These are phyloP conservation scores for Lepidocolaptes lacrymiger DNA, from an alignment of 2,797 vertebrate species.

Conservation along the genomic window DNA sequence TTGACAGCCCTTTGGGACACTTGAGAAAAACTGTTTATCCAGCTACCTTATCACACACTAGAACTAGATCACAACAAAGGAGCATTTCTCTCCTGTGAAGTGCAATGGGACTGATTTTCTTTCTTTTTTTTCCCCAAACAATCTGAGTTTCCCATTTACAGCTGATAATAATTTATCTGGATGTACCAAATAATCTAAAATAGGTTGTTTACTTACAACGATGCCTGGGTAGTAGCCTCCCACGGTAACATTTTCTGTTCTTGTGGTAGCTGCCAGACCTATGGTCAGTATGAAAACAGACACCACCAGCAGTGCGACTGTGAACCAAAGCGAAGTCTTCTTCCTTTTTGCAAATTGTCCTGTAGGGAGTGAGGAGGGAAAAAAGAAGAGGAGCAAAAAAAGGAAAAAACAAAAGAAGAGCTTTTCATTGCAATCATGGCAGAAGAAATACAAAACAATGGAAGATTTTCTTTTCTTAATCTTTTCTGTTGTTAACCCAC, in stretches of 20 bases:
- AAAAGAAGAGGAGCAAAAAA: background rate
- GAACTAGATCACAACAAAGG: background rate
- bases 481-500: background rate
- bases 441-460: background rate
- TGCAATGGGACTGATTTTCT: background rate
- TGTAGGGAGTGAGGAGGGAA: background rate
- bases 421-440: background rate
- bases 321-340: constrained; percentile 86
- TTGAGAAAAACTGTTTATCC: background rate
- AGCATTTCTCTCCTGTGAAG: background rate
- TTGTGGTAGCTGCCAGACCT: constrained; percentile 89
- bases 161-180: background rate
- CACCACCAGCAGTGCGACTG: constrained; percentile 82
- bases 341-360: constrained; percentile 85
- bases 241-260: constrained; percentile 89
- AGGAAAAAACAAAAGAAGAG: background rate
- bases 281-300: constrained; percentile 86
- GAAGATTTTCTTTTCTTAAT: background rate
- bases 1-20: background rate
- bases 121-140: background rate
- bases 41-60: background rate
- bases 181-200: background rate
- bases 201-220: constrained; percentile 82
- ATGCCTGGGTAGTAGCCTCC: constrained; percentile 94
- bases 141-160: background rate